Conservation (phyloP, 1,140 invertebrate genomes). For the Diachasmimorpha longicaudata region DNA sequence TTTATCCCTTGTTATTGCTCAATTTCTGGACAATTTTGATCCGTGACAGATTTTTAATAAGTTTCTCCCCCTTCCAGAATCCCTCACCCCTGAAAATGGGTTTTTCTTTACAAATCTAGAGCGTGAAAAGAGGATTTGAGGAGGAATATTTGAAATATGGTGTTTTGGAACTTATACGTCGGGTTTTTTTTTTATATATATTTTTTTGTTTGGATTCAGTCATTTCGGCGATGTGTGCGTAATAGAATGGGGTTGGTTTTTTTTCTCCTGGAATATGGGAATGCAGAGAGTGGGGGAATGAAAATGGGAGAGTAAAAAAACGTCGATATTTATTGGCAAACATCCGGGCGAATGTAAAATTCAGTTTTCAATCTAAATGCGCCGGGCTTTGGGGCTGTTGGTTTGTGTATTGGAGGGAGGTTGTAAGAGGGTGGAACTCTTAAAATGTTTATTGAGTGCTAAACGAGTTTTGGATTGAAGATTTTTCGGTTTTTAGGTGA, state of each 20-base stretch:
- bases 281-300: not conserved
- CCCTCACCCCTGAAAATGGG: not conserved
- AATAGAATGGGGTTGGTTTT: not conserved
- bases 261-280: not conserved
- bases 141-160: not conserved
- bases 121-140: not conserved
- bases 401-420: not conserved
- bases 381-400: constrained; percentile 22
- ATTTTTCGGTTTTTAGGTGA: not conserved
- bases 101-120: not conserved
- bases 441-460: constrained; percentile 50
- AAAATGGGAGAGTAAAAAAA: constrained; percentile 29
- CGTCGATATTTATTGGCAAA: constrained; percentile 51
- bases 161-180: not conserved
- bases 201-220: not conserved
- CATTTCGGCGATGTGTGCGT: not conserved
- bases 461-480: constrained; percentile 35
- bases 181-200: no score
- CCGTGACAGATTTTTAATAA: not conserved
- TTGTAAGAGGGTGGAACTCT: not conserved
- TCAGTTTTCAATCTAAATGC: constrained; percentile 57
- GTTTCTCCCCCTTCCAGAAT: not conserved
- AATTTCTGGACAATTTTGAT: not conserved
- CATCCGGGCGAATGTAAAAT: constrained; percentile 51
- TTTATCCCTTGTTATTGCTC: not conserved